phyloP scores from a whole-genome alignment of 1,140 invertebrate genomes.

The Rhynchophorus ferrugineus region DNA sequence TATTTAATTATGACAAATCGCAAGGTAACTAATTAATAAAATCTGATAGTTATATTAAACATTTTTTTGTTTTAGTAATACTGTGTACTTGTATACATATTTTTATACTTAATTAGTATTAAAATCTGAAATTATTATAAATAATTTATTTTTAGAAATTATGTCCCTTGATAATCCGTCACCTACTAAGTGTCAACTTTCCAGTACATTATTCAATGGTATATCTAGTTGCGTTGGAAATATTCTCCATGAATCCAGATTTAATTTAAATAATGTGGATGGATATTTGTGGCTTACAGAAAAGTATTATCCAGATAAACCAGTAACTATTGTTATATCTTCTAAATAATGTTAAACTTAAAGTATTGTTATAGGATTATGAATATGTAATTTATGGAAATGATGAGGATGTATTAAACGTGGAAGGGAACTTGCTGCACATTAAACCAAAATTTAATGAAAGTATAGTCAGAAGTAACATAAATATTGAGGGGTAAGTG shows the following conservation, averaged over 20 bases:
- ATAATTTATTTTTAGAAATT: too few species aligned
- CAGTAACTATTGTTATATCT: background rate
- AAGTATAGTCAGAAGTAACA: slow-evolving; percentile 9
- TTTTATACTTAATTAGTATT: too few species aligned
- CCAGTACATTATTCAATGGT: slow-evolving; percentile 27
- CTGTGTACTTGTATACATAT: too few species aligned
- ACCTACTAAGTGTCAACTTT: too few species aligned
- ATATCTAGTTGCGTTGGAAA: slow-evolving; percentile 6
- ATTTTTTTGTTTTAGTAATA: too few species aligned
- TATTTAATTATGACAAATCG: too few species aligned
- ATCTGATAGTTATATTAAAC: too few species aligned
- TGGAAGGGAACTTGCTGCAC: slow-evolving; percentile 7
- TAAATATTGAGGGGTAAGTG: background rate
- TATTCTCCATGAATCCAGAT: background rate
- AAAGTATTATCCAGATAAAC: background rate
- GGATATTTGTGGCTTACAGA: background rate
- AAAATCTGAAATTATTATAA: too few species aligned
- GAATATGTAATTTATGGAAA: background rate
- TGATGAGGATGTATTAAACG: background rate
- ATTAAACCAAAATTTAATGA: slow-evolving; percentile 18
- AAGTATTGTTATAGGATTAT: background rate
- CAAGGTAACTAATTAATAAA: too few species aligned
- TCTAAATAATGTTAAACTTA: background rate
- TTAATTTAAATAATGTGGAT: slow-evolving; percentile 1
- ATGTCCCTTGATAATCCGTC: too few species aligned